A percentile compares a stretch with the other conserved stretches of the same genome.
Evolutionary conservation across 2,888 invertebrate genomes (phyloP).

Genomic region (Tachina fera): DNA sequence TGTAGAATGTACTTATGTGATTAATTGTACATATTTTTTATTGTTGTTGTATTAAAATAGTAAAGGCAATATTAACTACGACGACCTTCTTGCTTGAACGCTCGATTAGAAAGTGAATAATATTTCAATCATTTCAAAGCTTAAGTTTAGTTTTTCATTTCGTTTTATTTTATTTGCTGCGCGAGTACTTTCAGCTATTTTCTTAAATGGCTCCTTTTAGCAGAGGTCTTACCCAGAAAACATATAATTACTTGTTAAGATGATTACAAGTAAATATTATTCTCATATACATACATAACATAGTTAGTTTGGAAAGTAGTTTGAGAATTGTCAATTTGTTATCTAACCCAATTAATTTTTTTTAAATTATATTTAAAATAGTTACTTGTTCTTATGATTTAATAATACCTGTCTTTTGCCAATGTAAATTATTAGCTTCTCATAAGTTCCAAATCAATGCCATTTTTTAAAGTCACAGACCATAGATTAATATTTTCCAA

Average conservation of each 20-base stretch:
- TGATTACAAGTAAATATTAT: no score
- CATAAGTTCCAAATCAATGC: no score
- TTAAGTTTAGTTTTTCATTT: conserved; percentile 78
- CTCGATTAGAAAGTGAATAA: conserved; percentile 81
- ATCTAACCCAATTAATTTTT: no score
- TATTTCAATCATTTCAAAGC: conserved; percentile 78
- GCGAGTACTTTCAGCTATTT: conserved; percentile 48
- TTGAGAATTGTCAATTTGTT: no score
- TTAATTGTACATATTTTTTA: conserved; percentile 5
- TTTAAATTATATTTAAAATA: no score
- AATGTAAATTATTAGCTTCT: no score
- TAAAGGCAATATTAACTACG: conserved; percentile 56
- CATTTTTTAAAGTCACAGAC: no score
- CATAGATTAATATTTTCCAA: no score
- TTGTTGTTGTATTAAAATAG: conserved; percentile 38
- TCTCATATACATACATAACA: no score
- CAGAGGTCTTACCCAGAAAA: conserved; percentile 47
- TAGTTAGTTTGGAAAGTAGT: background rate
- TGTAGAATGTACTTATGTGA: background rate
- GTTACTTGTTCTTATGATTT: no score
- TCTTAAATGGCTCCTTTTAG: conserved; percentile 64
- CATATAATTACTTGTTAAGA: background rate
- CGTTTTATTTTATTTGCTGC: conserved; percentile 59
- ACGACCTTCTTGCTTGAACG: conserved; percentile 80
- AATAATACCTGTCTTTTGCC: no score